Evolutionary conservation across 2,797 vertebrate species (phyloP), one percentile per base, ranked within the genome.

Genomic region (Psittacula derbiana): DNA sequence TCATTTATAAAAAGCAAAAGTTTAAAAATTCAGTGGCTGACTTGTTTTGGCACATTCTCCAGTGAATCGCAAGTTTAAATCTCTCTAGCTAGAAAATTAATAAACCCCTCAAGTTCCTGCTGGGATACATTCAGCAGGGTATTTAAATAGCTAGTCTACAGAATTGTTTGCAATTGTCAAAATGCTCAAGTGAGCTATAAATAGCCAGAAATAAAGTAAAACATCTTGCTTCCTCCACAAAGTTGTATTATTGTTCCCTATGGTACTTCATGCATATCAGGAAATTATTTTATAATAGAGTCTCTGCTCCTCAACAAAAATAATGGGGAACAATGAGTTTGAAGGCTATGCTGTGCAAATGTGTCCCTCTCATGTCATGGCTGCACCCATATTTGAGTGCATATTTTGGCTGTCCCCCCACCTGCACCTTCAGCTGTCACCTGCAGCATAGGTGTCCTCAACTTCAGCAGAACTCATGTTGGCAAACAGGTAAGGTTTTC

Each of bases 51-150:
- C 94, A 95, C 69, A 62, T 89, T 86, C 41, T 80, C 20, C 57
- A 69, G 44, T 96, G 94, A 97, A 67, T 95, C 82, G 95, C n/a
- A 93, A 93, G 81, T 95, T 97, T 92, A 86, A 93, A 96, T 97
- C 86, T 96, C 72, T 94, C 82, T 64, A 69, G 36, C 62, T 88
- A 94, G 80, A 97, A 96, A 95, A 97, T 97, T 96, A 95, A 96
- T 94, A 96, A 97, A 95, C 79, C 31, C 40, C 66, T 90, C 86
- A 96, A 95, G 80, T 94, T 97, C 95, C 95, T 96, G 52, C 97
- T 96, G 93, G 88, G 88, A 93, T 97, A 49, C 65, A 70, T 96
- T 96, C 93, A 96, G 87, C 65, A 91, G 62, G 69, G 31, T 81
- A 55, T 86, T 97, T 95, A 97, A 97, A 95, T 91, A 96, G 86